Base-by-base conservation (phyloP, 2,888 invertebrate genomes). In the Aquatica leii region DNA sequence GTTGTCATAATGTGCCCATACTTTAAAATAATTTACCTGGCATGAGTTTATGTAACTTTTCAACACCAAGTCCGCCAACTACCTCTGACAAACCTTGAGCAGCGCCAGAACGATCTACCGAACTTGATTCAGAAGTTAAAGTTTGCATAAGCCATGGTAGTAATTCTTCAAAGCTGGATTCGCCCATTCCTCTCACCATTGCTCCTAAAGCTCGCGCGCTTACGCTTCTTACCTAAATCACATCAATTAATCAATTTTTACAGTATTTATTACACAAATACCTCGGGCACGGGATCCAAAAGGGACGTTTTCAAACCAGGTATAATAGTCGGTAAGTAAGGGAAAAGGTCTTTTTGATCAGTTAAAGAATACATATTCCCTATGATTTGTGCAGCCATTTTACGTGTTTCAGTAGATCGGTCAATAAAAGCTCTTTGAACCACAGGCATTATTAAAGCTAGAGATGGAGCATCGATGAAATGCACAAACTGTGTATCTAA, bases 321-420 rank as follows among this genome's bases (percentile, higher is more conserved):
- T 67, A 98, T 96, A 69, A 99, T 96, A 51, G 92, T 95, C 0
- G 96, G 95, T 75, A 99, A 84, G 82, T 99, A 99, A 0, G 99
- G 98, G 71, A 93, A 90, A 68, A 99, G 85, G 81, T 99, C 99
- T 84, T 99, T 99, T 82, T 98, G 97, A 83, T 98, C 98, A 0
- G 98, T 98, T 48, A 99, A 84, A 0, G 97, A 97, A 83, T 98
- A 99, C 97, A 99, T 98, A 82, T 98, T 99, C 61, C 98, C 98
- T 73, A 99, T 98, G 80, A 99, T 98, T 84, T 99, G 98, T 1
- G 98, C 97, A 1, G 99, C 97, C 97, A 98, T 98, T 85, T 98
- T 97, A 74, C 99, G 87, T 0, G 97, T 98, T 84, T 99, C 98
- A 0, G 98, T 98, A 52, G 96, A 95, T 67, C 99, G 88, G 83